Conservation (phyloP, 2,888 invertebrate species). For the Tryphoninae sp. region DNA sequence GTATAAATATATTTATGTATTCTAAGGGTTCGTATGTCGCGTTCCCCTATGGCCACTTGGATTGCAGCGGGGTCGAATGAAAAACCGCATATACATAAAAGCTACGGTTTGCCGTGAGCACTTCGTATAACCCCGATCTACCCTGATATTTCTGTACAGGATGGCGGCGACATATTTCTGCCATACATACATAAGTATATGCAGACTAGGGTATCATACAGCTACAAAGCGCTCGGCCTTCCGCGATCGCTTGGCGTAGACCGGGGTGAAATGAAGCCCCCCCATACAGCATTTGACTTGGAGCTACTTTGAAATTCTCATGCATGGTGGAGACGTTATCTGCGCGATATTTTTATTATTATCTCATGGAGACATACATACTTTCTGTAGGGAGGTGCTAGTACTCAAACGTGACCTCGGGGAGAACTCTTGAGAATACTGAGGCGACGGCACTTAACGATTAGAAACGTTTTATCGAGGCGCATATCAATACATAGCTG, state of each 20-base stretch:
- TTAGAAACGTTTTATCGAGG: slow-evolving; percentile 30
- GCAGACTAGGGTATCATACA: neutral
- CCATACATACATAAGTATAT: neutral
- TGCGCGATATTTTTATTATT: too few species aligned
- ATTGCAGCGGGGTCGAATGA: too few species aligned
- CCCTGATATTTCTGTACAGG: neutral
- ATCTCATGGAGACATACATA: neutral
- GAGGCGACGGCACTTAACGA: slow-evolving; percentile 34
- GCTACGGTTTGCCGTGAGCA: too few species aligned
- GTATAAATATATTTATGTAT: neutral
- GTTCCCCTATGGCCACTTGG: too few species aligned
- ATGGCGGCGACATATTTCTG: neutral
- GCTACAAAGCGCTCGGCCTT: too few species aligned
- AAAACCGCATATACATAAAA: too few species aligned
- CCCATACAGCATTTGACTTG: too few species aligned
- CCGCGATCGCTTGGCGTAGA: too few species aligned
- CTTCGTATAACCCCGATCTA: too few species aligned
- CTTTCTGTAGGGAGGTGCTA: neutral
- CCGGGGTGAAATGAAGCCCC: too few species aligned
- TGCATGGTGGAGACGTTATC: too few species aligned
- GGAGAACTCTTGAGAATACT: neutral
- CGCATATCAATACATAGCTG: neutral
- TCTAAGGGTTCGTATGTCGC: neutral
- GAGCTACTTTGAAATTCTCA: too few species aligned
- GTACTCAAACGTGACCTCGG: neutral